Conservation (phyloP, 2,113 vertebrate species). For the crab-eating macaque (Macaca fascicularis) region DNA sequence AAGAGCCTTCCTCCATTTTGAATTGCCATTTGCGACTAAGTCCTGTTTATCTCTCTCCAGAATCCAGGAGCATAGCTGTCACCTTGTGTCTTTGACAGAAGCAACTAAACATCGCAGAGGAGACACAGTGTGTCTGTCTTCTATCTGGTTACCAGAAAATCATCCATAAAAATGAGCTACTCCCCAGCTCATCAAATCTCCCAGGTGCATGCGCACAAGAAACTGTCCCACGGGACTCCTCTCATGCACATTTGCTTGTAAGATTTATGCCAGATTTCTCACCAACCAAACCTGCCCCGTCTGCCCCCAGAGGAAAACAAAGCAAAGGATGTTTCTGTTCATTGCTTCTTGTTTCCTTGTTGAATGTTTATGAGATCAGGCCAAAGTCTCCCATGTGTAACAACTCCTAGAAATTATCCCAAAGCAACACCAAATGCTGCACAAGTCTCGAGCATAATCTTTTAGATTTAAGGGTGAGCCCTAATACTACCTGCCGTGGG, state of each 20-base stretch:
- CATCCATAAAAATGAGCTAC: background rate
- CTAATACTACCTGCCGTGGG: rapidly evolving
- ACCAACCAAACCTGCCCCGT: background rate
- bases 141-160: background rate
- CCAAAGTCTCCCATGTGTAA: background rate
- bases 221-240: too few species aligned
- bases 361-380: background rate
- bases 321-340: background rate
- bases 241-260: background rate
- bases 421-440: background rate
- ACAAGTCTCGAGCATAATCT: background rate
- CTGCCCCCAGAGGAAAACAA: too few species aligned
- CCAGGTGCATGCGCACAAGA: background rate
- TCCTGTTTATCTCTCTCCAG: background rate
- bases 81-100: background rate
- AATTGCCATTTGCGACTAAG: background rate
- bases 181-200: background rate
- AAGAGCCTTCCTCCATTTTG: background rate
- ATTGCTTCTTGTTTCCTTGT: background rate
- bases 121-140: background rate
- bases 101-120: background rate
- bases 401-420: background rate
- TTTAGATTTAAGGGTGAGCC: background rate
- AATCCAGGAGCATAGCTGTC: background rate
- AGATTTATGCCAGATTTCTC: background rate